A percentile compares a stretch with the other conserved stretches of the same genome.
These are phyloP conservation scores for Caenorhabditis tropicalis DNA, from an alignment of 1,140 invertebrate species.

Conservation along the genomic window DNA sequence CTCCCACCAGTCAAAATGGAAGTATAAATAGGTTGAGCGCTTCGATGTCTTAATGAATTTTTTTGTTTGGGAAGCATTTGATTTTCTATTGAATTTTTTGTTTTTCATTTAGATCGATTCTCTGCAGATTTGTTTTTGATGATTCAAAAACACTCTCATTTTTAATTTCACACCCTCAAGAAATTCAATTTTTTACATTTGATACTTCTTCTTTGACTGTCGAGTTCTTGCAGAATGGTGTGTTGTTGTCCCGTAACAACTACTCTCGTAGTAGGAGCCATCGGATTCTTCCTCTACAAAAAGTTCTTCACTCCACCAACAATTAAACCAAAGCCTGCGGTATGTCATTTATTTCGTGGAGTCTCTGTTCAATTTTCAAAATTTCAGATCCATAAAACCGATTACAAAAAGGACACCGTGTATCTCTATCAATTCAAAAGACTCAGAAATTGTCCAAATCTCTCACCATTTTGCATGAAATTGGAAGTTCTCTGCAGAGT, in stretches of 20 bases:
- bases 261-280: not conserved
- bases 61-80: not conserved
- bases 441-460: slow-evolving; percentile 81
- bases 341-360: not conserved
- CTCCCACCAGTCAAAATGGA: not conserved
- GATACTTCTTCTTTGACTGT: too few relatives aligned
- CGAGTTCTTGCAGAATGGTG: not conserved
- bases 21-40: not conserved
- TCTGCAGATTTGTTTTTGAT: too few relatives aligned
- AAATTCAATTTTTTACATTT: too few relatives aligned
- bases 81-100: not conserved
- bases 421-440: slow-evolving; percentile 91
- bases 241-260: not conserved
- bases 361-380: not conserved
- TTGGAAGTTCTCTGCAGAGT: slow-evolving; percentile 90
- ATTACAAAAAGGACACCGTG: slow-evolving; percentile 81
- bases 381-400: slow-evolving; percentile 45
- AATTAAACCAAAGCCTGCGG: not conserved
- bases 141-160: too few relatives aligned
- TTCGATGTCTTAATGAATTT: not conserved
- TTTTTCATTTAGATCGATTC: not conserved
- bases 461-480: slow-evolving; percentile 91
- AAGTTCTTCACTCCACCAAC: slow-evolving; percentile 25
- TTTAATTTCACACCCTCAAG: too few relatives aligned
- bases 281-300: slow-evolving; percentile 35